Evolutionary conservation across 2,113 vertebrate species (phyloP).

Genomic region (Psammodynastes pulverulentus): DNA sequence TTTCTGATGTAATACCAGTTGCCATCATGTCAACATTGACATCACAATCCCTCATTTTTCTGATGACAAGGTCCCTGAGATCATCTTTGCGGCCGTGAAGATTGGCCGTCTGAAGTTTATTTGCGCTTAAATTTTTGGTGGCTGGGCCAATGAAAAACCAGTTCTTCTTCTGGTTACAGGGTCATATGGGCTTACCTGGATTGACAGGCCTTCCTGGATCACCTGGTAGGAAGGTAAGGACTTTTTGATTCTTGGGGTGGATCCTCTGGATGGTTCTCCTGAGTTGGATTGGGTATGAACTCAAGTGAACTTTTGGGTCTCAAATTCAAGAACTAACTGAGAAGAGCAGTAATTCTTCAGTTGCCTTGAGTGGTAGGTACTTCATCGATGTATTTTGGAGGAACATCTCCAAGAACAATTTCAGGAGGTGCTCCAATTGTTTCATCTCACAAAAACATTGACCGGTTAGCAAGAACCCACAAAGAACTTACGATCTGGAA

Average conservation of each 20-base stretch:
- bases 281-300: too few species aligned
- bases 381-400: not conserved
- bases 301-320: not conserved
- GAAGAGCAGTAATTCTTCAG: not conserved
- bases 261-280: not conserved
- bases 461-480: not conserved
- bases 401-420: not conserved
- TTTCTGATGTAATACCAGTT: not conserved
- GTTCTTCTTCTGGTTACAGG: constrained; percentile 69
- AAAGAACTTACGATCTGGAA: not conserved
- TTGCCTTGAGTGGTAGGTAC: not conserved
- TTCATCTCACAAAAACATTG: not conserved
- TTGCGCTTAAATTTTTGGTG: not conserved
- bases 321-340: not conserved
- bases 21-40: not conserved
- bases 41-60: not conserved
- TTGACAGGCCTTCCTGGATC: constrained; percentile 80
- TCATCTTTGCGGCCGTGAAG: not conserved
- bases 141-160: not conserved
- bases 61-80: not conserved
- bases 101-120: not conserved
- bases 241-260: not conserved
- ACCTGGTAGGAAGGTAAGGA: constrained; percentile 84
- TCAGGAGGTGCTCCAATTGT: not conserved
- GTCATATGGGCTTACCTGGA: constrained; percentile 82